These are phyloP conservation scores for Orycteropus afer DNA, from an alignment of 2,113 vertebrate species.

Conservation along the genomic window DNA sequence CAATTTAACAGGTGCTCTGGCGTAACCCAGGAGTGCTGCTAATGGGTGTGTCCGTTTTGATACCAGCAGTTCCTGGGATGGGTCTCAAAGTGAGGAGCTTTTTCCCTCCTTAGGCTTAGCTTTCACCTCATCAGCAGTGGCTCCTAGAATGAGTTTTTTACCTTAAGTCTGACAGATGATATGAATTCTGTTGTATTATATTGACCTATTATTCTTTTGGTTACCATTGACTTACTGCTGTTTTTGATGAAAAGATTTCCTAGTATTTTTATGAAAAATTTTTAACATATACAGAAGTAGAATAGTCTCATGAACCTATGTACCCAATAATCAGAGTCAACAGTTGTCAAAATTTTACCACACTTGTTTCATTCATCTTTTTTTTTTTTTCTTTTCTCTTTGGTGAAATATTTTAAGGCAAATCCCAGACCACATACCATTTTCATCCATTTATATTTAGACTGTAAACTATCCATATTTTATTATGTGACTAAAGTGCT, in stretches of 20 bases:
- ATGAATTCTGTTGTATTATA: not conserved
- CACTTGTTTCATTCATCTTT: not conserved
- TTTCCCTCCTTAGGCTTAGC: not conserved
- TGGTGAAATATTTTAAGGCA: conserved; percentile 24
- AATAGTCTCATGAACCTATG: not conserved
- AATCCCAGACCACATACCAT: not conserved
- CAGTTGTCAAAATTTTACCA: not conserved
- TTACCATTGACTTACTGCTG: not conserved
- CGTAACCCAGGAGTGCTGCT: not conserved
- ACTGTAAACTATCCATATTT: not conserved
- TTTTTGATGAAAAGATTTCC: not conserved
- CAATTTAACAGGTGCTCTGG: not conserved
- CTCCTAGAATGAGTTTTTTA: not conserved
- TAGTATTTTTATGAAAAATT: not conserved
- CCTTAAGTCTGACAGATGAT: not conserved
- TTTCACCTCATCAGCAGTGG: not conserved
- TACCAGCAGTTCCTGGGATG: not conserved
- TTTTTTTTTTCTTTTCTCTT: not conserved
- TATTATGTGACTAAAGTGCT: not conserved
- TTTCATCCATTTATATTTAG: not conserved
- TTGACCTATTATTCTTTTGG: not conserved
- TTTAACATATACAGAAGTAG: not conserved
- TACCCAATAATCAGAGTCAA: not conserved
- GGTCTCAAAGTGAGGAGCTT: not conserved
- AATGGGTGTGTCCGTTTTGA: not conserved